Conservation (phyloP, 2,113 vertebrate genomes). For the Hepsetus odoe region DNA sequence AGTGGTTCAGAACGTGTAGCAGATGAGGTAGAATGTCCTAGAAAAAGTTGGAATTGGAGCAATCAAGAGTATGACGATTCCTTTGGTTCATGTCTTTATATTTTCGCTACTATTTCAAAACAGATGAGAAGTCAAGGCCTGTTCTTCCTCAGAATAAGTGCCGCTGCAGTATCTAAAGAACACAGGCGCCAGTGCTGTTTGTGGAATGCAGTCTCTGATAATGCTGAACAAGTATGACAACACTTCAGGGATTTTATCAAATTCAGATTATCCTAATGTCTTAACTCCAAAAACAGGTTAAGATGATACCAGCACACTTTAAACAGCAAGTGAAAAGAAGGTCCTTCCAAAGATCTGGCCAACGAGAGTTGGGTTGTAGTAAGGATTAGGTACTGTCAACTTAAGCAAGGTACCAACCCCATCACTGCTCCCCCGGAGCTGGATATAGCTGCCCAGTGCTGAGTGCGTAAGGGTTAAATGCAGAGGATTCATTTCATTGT, state of each 20-base stretch:
- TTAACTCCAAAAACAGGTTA: background rate
- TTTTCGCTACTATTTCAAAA: background rate
- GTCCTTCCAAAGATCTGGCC: background rate
- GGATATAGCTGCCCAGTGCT: too few relatives aligned
- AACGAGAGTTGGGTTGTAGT: background rate
- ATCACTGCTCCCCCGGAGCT: too few relatives aligned
- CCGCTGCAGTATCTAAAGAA: background rate
- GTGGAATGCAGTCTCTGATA: background rate
- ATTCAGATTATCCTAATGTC: conserved; percentile 24
- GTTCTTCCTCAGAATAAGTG: background rate
- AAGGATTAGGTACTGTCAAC: too few relatives aligned
- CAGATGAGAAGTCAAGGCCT: background rate
- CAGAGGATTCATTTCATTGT: too few relatives aligned
- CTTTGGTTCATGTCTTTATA: conserved; percentile 4
- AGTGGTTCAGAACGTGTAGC: background rate
- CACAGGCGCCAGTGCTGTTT: background rate
- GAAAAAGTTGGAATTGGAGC: conserved; percentile 4
- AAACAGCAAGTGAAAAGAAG: conserved; percentile 26
- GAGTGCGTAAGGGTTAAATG: too few relatives aligned
- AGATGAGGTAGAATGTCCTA: conserved; percentile 30
- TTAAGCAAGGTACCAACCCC: too few relatives aligned
- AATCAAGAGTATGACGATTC: too few relatives aligned
- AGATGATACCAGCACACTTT: conserved; percentile 21
- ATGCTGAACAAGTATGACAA: conserved; percentile 7
- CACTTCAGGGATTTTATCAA: conserved; percentile 25